Base-by-base conservation (phyloP, 2,113 vertebrate genomes). In the Aix galericulata region DNA sequence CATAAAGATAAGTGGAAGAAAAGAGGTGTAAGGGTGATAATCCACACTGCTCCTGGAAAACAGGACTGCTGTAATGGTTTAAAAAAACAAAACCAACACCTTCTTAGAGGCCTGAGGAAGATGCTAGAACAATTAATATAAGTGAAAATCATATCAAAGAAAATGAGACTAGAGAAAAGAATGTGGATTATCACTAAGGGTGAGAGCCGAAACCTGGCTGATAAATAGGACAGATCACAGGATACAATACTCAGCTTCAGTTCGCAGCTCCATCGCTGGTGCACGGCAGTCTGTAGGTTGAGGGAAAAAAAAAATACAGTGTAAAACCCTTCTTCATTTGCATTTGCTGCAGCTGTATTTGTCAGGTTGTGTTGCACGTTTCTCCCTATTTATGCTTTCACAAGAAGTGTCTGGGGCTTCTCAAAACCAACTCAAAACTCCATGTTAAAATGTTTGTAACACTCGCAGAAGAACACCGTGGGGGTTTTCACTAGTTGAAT, bases 391-490 rank as follows among this genome's bases (percentile, higher is more conserved):
- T 58, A 38, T 36, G n/a, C 59, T 50, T 67, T 76, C 42, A 60
- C 11, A 32, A 88, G 34, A 40, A 42, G 17, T 1, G 4, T 32
- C 14, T 60, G 5, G 48, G 64, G 36, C 25, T 66, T 52, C 52
- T 10, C 21, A 17, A 31, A 42, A 7, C 11, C 15, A 17, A 29
- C 15, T 0, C 21, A 3, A 38, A 48, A 53, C 62, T 11, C 38
- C 6, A 20, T 15, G 40, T 34, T 2, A 7, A 52, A 21, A 8
- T 4, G 14, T 32, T 78, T 42, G 4, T 26, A 13, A 3, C 11
- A 2, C 12, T 31, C 1, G 3, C 0, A 2, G n/a, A 34, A 22
- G 58, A 76, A 13, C 0, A 13, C 17, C 10, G 34, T 20, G 32
- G 15, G 42, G 32, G 15, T 23, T 59, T 55, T 63, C 13, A 25